A percentile compares a stretch with the other conserved stretches of the same genome.
Conservation (phyloP, 2,797 vertebrate genomes). For the Trichosurus vulpecula region DNA sequence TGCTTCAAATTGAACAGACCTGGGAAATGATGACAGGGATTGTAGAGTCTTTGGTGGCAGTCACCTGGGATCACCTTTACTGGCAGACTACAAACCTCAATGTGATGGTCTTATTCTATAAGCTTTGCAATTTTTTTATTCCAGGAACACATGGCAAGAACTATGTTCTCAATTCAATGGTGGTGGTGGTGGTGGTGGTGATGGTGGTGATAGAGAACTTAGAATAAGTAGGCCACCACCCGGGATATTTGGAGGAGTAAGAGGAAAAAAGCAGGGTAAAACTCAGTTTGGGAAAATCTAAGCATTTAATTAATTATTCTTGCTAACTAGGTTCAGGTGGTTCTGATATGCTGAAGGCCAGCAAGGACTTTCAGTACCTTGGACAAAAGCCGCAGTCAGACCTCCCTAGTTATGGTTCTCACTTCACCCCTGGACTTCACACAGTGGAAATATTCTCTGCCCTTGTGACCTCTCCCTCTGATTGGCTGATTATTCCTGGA, state of each 20-base stretch:
- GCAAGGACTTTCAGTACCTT: background rate
- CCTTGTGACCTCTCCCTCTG: background rate
- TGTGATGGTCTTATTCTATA: background rate
- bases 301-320: background rate
- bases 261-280: background rate
- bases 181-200: background rate
- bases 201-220: background rate
- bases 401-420: background rate
- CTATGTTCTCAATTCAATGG: background rate
- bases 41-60: background rate
- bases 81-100: conserved; percentile 27
- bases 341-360: background rate
- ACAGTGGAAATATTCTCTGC: background rate
- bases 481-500: background rate
- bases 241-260: background rate
- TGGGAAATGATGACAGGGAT: conserved; percentile 43
- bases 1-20: conserved; percentile 23
- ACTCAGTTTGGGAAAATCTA: background rate
- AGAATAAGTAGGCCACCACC: background rate
- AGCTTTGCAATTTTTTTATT: background rate
- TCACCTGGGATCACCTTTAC: conserved; percentile 22
- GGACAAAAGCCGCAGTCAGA: background rate
- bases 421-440: background rate
- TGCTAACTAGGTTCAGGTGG: background rate
- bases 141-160: background rate